These are phyloP conservation scores for Calameuta pallipes DNA, from an alignment of 2,888 invertebrate genomes.

Conservation along the genomic window DNA sequence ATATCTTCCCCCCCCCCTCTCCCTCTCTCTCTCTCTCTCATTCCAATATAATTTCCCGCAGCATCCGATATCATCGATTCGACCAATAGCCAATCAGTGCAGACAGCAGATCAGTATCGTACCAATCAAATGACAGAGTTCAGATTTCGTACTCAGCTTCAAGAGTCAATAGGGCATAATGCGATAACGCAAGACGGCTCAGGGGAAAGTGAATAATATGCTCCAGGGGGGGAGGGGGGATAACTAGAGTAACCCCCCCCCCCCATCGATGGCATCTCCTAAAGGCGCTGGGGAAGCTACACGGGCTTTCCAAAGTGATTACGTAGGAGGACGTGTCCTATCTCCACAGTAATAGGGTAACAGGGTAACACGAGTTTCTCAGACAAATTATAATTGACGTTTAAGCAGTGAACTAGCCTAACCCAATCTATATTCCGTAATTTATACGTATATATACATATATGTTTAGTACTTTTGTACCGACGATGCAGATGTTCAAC, in stretches of 20 bases:
- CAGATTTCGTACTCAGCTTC: neutral
- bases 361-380: constrained; percentile 10
- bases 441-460: neutral
- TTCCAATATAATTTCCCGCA: neutral
- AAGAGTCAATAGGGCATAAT: neutral
- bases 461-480: neutral
- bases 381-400: constrained; percentile 11
- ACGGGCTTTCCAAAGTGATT: constrained; percentile 34
- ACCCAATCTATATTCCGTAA: neutral
- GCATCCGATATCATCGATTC: neutral
- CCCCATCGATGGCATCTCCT: constrained; percentile 16
- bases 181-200: neutral
- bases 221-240: neutral
- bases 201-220: neutral
- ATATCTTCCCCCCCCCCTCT: neutral
- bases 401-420: neutral
- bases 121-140: neutral
- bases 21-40: neutral
- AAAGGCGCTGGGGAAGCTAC: constrained; percentile 28
- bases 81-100: neutral
- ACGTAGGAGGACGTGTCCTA: constrained; percentile 25
- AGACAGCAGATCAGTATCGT: neutral
- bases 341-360: constrained; percentile 28
- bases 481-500: neutral
- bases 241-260: neutral